These are phyloP conservation scores for Cataglyphis cursor DNA, from an alignment of 2,888 invertebrate genomes.

Conservation along the genomic window DNA sequence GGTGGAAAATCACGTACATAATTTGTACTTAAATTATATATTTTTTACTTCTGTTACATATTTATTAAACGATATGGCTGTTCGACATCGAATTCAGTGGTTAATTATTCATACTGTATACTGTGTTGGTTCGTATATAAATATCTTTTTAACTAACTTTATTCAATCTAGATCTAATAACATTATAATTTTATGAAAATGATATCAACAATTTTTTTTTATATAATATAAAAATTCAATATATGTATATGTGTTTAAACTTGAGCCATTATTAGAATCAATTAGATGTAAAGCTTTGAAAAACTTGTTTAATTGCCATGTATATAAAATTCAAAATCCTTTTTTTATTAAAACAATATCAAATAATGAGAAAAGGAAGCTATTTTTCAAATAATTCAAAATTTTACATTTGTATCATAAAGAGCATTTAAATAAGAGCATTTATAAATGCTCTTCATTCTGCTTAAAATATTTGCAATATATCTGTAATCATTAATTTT, in stretches of 20 bases:
- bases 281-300: background rate
- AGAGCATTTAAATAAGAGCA: too few species aligned
- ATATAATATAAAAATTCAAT: background rate
- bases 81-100: slow-evolving; percentile 3
- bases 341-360: background rate
- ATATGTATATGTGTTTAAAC: too few species aligned
- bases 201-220: background rate
- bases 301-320: background rate
- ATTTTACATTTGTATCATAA: background rate
- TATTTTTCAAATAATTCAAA: background rate
- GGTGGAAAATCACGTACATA: background rate
- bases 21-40: slow-evolving; percentile 31
- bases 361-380: background rate
- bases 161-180: slow-evolving; percentile 21
- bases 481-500: background rate
- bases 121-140: slow-evolving; percentile 32
- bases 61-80: slow-evolving; percentile 38
- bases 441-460: slow-evolving; percentile 6
- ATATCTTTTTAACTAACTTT: background rate
- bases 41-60: slow-evolving; percentile 15
- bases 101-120: slow-evolving; percentile 56
- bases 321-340: background rate
- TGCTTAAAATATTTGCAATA: background rate
- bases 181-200: slow-evolving; percentile 65
- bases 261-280: background rate